These are phyloP conservation scores for Rhinatrema bivittatum DNA, from an alignment of 2,797 vertebrate species.

Conservation along the genomic window DNA sequence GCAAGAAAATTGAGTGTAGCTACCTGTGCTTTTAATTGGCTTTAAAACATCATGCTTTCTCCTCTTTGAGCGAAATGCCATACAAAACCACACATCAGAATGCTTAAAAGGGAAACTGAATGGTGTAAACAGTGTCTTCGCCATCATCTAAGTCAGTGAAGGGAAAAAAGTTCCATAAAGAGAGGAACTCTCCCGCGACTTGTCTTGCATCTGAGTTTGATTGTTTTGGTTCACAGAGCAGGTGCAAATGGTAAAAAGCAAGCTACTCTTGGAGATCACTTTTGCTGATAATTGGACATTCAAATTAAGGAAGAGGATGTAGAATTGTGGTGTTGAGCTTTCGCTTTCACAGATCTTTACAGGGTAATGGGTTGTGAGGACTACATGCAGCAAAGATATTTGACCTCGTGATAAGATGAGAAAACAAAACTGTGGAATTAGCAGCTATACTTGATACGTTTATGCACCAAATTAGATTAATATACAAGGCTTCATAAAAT, in stretches of 20 bases:
- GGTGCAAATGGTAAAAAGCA: background rate
- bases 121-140: conserved; percentile 1
- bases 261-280: conserved; percentile 20
- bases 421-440: no score
- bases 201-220: background rate
- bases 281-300: conserved; percentile 26
- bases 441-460: no score
- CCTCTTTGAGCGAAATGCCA: conserved; percentile 7
- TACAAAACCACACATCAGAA: conserved; percentile 2
- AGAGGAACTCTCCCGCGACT: background rate
- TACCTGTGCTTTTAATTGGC: conserved; percentile 13
- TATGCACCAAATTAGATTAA: no score
- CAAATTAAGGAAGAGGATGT: conserved; percentile 28
- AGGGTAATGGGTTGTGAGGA: no score
- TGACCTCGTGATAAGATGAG: no score
- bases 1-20: conserved; percentile 15
- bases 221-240: conserved; percentile 6
- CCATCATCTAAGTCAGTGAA: background rate
- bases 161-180: conserved; percentile 14
- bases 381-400: no score
- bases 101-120: conserved; percentile 7
- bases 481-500: no score
- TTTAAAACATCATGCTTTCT: conserved; percentile 11
- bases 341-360: no score
- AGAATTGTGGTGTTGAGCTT: no score